Percentiles rank a stretch among this genome's conserved stretches.
These are phyloP conservation scores for Callimico goeldii DNA, from an alignment of 2,797 vertebrate genomes.

Conservation along the genomic window DNA sequence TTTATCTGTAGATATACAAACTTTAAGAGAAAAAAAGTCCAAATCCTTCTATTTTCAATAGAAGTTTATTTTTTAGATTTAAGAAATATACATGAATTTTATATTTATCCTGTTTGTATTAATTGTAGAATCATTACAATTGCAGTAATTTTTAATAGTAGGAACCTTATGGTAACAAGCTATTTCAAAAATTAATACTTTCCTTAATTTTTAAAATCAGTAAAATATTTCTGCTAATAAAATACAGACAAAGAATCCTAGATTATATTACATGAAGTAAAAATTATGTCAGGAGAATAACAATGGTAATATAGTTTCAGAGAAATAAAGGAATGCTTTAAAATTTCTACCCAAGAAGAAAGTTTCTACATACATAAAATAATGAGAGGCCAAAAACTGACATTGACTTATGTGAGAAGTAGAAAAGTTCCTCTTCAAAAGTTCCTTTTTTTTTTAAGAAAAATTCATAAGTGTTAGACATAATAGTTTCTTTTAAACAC, in stretches of 20 bases:
- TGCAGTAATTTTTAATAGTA: background rate
- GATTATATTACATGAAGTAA: background rate
- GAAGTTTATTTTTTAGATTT: background rate
- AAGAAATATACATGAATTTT: background rate
- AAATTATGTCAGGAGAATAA: background rate
- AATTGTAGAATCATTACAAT: background rate
- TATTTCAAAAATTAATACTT: background rate
- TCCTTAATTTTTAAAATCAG: background rate
- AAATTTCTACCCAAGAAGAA: background rate
- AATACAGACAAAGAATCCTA: background rate
- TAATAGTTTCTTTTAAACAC: no score
- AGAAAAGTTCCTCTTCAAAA: no score
- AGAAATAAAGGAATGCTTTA: background rate
- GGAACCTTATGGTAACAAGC: background rate
- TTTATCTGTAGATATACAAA: background rate
- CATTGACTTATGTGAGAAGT: background rate
- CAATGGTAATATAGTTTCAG: background rate
- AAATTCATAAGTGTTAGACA: no score
- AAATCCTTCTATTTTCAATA: background rate
- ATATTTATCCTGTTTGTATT: background rate
- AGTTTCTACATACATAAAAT: background rate
- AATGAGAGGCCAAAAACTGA: background rate
- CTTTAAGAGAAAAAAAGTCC: background rate
- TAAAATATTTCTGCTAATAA: background rate
- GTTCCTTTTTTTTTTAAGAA: no score